Evolutionary conservation across 2,888 invertebrate species (phyloP).

Genomic region (Ptilodon capucinus): DNA sequence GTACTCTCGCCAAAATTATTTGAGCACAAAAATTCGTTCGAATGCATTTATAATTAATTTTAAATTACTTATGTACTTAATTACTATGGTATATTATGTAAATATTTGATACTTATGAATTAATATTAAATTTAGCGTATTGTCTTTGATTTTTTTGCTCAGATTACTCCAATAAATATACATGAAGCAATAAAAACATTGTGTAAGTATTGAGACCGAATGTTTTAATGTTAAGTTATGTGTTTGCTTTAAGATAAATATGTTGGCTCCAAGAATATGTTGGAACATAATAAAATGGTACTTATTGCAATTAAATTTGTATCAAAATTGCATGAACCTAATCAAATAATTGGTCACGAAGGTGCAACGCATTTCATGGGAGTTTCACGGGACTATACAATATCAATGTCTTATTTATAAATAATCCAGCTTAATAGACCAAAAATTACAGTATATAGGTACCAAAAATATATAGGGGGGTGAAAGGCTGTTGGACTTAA

Average conservation of each 20-base stretch:
- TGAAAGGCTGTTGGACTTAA: too few relatives aligned
- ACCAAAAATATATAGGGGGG: too few relatives aligned
- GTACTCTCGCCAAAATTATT: neutral
- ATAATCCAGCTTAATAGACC: too few relatives aligned
- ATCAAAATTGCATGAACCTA: too few relatives aligned
- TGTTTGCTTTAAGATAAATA: neutral
- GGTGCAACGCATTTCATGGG: too few relatives aligned
- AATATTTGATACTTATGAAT: slow-evolving; percentile 38
- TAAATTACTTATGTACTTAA: neutral
- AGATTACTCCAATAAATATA: slow-evolving; percentile 25
- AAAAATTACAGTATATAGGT: too few relatives aligned
- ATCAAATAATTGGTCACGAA: too few relatives aligned
- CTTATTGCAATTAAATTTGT: too few relatives aligned
- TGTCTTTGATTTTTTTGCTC: slow-evolving; percentile 24
- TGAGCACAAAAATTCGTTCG: slow-evolving; percentile 1
- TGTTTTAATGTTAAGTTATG: neutral
- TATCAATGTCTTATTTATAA: too few relatives aligned
- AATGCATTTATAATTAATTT: neutral
- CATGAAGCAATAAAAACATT: slow-evolving; percentile 27
- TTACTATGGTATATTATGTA: slow-evolving; percentile 14
- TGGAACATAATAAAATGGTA: too few relatives aligned
- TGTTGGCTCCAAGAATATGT: too few relatives aligned
- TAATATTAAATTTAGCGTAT: slow-evolving; percentile 27
- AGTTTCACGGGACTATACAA: too few relatives aligned
- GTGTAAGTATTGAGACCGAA: neutral